A percentile compares a stretch with the other conserved stretches of the same genome.
Conservation (phyloP, 1,140 invertebrate genomes). For the Harlomillsia oculata region DNA sequence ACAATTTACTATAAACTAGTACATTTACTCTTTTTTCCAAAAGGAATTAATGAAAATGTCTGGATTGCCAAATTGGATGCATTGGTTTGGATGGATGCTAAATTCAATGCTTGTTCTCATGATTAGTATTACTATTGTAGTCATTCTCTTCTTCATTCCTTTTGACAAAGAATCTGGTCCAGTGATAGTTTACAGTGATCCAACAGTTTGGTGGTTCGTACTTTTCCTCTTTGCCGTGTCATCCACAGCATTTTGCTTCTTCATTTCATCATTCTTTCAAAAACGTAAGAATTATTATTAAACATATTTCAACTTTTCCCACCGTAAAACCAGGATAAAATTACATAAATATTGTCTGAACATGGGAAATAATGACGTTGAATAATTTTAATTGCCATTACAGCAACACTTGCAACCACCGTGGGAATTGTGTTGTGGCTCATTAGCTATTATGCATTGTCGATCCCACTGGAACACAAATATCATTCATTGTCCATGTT, state of each 20-base stretch:
- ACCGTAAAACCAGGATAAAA: too few species aligned
- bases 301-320: too few species aligned
- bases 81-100: slow-evolving; percentile 34
- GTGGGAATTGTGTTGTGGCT: slow-evolving; percentile 32
- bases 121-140: slow-evolving; percentile 26
- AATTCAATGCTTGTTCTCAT: slow-evolving; percentile 28
- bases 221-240: slow-evolving; percentile 26
- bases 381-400: too few species aligned
- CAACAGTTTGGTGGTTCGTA: slow-evolving; percentile 31
- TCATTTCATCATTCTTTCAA: slow-evolving; percentile 32
- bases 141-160: slow-evolving; percentile 21
- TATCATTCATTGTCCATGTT: slow-evolving; percentile 9
- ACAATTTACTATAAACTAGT: neutral
- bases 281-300: slow-evolving; percentile 22
- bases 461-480: slow-evolving; percentile 1
- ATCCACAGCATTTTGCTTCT: slow-evolving; percentile 30
- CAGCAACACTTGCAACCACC: slow-evolving; percentile 30
- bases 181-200: slow-evolving; percentile 22
- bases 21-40: neutral
- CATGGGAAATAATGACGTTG: too few species aligned
- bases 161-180: slow-evolving; percentile 24
- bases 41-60: slow-evolving; percentile 27
- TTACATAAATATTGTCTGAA: too few species aligned
- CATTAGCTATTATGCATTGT: slow-evolving; percentile 14
- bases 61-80: slow-evolving; percentile 28